Evolutionary conservation across 1,140 invertebrate species (phyloP), one percentile per base, ranked within the genome.

Genomic region (Aphidius gifuensis): DNA sequence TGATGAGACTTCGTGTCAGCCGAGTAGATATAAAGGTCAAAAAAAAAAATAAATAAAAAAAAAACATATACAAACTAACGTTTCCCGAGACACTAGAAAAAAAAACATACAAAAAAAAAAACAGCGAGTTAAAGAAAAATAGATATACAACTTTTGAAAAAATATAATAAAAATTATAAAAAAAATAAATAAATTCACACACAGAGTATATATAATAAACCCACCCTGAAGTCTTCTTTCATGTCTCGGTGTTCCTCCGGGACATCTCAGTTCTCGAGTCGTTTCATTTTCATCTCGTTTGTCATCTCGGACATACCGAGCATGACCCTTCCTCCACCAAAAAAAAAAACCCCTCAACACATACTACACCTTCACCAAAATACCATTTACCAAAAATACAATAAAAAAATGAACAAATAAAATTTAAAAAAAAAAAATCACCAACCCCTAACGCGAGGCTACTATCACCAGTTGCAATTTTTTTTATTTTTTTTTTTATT

Each of bases 141-240:
- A 16, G 16, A 16, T 16, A 16, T 16, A 16, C 16, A 16, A 16
- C 16, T 16, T 16, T 16, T 16, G 16, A 16, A 16, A 16, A 16
- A 16, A 16, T 16, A 44, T 50, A 38, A 51, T 46, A 58, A 47
- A 46, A 3, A 16, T 3, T 9, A 23, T 23, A 44, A 0, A 6
- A n/a, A 40, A 48, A 42, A 16, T 21, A 6, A 48, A 21, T 32
- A 50, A 44, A 50, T 3, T 32, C 4, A 32, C 23, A 32, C 4
- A 32, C 23, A 32, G 23, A 4, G 23, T 32, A 4, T 32, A 23
- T 23, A 32, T 32, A 32, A 3, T 32, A 58, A 60, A 69, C 68
- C 63, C 67, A 74, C 70, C 70, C 69, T 71, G 59, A 60, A 64
- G 60, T 61, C 54, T 45, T 62, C 66, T 67, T 38, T 69, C 72